phyloP scores from a whole-genome alignment of 2,797 vertebrate genomes.

The Vespertilio murinus region DNA sequence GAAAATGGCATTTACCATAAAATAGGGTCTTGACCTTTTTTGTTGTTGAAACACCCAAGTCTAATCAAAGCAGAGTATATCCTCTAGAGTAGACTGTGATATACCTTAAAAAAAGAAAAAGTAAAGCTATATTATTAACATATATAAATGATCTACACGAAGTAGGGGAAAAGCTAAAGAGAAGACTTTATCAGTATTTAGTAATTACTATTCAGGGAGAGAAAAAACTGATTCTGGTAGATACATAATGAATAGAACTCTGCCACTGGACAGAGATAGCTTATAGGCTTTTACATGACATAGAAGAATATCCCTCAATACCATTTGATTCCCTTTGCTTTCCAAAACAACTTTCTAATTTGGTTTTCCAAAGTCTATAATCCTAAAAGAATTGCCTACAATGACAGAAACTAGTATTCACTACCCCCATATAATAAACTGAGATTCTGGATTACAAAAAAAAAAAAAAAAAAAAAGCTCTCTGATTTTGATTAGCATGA shows the following conservation, averaged over 20 bases:
- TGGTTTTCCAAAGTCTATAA: constrained; percentile 40
- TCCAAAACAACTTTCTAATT: constrained; percentile 34
- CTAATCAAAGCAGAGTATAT: neutral
- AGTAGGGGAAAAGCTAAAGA: neutral
- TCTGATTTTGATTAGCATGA: constrained; percentile 27
- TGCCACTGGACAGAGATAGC: neutral
- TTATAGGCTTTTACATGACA: neutral
- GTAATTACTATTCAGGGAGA: neutral
- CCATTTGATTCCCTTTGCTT: neutral
- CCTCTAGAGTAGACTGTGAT: neutral
- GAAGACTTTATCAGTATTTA: neutral
- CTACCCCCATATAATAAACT: neutral
- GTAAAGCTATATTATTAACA: neutral
- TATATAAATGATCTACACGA: neutral
- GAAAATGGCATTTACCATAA: neutral
- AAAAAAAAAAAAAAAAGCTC: neutral
- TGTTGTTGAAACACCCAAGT: neutral
- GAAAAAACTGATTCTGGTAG: neutral
- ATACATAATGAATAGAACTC: neutral
- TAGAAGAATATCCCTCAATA: constrained; percentile 23
- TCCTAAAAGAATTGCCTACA: neutral
- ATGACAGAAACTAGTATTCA: constrained; percentile 30
- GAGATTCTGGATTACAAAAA: neutral
- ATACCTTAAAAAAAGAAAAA: neutral
- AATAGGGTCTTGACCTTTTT: neutral